Conservation (phyloP, 37 sponge, comb jelly and placozoan genomes). For the Aplysina aerophoba region DNA sequence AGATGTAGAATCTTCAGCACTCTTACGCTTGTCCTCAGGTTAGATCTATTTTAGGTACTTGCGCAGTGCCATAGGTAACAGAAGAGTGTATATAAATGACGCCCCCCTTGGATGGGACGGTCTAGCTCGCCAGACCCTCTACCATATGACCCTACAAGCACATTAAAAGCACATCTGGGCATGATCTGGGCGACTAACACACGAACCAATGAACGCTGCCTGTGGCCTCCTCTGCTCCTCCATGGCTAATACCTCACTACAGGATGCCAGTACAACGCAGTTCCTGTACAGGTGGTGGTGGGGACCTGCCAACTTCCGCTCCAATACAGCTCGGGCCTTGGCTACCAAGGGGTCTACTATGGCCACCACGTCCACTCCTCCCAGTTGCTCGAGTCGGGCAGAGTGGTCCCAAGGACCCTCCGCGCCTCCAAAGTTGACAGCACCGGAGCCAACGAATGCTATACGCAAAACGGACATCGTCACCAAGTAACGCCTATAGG, state of each 20-base stretch:
- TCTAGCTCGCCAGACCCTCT: too few species aligned
- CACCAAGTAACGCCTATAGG: background rate
- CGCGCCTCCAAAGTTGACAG: slow-evolving; percentile 89
- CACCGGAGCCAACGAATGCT: slow-evolving; percentile 75
- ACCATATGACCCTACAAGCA: too few species aligned
- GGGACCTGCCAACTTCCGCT: slow-evolving; percentile 45
- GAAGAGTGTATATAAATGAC: too few species aligned
- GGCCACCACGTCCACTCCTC: slow-evolving; percentile 71
- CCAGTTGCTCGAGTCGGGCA: slow-evolving; percentile 66
- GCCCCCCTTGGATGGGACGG: too few species aligned
- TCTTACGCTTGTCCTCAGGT: too few species aligned
- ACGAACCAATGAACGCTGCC: slow-evolving; percentile 71
- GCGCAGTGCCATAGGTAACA: too few species aligned
- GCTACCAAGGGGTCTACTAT: slow-evolving; percentile 66
- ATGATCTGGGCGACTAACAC: too few species aligned
- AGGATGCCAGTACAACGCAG: slow-evolving; percentile 47
- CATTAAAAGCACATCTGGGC: too few species aligned
- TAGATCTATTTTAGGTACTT: too few species aligned
- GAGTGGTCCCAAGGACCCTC: slow-evolving; percentile 90
- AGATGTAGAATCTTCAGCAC: too few species aligned
- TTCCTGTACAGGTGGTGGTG: slow-evolving; percentile 52
- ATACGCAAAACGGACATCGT: slow-evolving; percentile 37
- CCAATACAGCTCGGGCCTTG: slow-evolving; percentile 61
- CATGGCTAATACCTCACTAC: slow-evolving; percentile 27
- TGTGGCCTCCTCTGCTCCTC: slow-evolving; percentile 45